A percentile compares a stretch with the other conserved stretches of the same genome.
Conservation (phyloP, 2,113 vertebrate species). For the Nothobranchius furzeri region DNA sequence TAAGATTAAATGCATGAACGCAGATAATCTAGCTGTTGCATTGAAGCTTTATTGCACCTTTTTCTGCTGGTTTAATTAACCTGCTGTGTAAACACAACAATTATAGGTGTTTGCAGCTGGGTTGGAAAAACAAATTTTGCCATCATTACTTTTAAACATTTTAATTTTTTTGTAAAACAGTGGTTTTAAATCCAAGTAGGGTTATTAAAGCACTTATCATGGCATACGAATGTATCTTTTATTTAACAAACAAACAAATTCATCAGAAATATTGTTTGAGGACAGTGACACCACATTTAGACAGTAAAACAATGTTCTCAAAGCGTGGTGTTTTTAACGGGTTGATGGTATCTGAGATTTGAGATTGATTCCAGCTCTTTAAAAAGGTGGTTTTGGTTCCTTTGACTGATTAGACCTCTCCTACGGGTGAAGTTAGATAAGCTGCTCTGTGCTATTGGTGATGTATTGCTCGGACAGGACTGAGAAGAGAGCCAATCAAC, state of each 20-base stretch:
- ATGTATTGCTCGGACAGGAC: not conserved
- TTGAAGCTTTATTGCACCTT: not conserved
- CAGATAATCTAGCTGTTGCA: not conserved
- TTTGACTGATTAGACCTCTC: slow-evolving; percentile 5
- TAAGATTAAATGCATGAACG: no score
- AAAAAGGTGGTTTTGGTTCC: not conserved
- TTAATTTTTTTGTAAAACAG: no score
- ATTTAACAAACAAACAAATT: not conserved
- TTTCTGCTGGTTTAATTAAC: slow-evolving; percentile 4
- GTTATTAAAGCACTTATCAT: no score
- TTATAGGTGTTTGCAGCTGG: slow-evolving; percentile 22
- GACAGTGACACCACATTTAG: not conserved
- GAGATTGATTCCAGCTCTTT: not conserved
- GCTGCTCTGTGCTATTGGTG: slow-evolving; percentile 2
- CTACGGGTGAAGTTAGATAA: slow-evolving; percentile 6
- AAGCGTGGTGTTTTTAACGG: not conserved
- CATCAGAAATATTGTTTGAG: no score
- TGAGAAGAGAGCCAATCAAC: not conserved
- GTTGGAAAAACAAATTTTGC: slow-evolving; percentile 4
- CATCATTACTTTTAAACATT: not conserved
- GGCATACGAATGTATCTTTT: no score
- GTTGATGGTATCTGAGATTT: not conserved
- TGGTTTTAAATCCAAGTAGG: no score
- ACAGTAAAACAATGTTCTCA: not conserved
- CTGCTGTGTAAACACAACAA: not conserved